Base-by-base conservation (phyloP, 1,140 invertebrate genomes). In the Nymphalis io region DNA sequence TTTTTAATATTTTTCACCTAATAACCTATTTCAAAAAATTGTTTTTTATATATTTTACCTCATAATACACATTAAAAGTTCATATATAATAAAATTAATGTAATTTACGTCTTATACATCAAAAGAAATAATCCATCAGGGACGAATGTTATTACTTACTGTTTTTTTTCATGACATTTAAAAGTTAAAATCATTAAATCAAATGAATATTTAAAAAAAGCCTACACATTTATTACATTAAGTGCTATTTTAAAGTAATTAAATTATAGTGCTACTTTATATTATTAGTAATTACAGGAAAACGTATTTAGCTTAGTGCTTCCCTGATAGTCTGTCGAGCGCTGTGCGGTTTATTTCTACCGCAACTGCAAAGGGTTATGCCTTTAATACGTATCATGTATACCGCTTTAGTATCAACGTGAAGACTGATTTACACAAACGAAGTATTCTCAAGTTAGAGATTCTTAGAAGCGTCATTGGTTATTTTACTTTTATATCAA, bases 321-420 rank as follows among this genome's bases (percentile, higher is more conserved):
- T 51, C 46, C 51, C 10, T n/a, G 23, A 55, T 55, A 55, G 23
- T 16, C n/a, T 51, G 51, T 20, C 12, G 51, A 23, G 51, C 21
- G 23, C n/a, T 48, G 15, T 48, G 46, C 15, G 51, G 51, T 55
- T 55, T 55, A 55, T 55, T 23, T 51, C 20, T 51, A 51, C 46
- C 46, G n/a, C 46, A 20, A 51, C 5, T 6, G 46, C 46, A 51
- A 21, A 51, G 46, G 46, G 16, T 51, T 51, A 51, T 51, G 46
- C 16, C 10, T 20, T 20, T 51, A 20, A 42, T n/a, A 20, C 46
- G 46, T 51, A 51, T 51, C 51, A 15, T 15, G 51, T 55, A 33
- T 33, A 23, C 51, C 51, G 23, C 20, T 55, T 55, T 55, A 55
- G 23, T 15, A 21, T 10, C 48, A 53, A 53, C 13, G 20, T 10